Base-by-base conservation (phyloP, 2,888 invertebrate genomes). In the Adineta ricciae region DNA sequence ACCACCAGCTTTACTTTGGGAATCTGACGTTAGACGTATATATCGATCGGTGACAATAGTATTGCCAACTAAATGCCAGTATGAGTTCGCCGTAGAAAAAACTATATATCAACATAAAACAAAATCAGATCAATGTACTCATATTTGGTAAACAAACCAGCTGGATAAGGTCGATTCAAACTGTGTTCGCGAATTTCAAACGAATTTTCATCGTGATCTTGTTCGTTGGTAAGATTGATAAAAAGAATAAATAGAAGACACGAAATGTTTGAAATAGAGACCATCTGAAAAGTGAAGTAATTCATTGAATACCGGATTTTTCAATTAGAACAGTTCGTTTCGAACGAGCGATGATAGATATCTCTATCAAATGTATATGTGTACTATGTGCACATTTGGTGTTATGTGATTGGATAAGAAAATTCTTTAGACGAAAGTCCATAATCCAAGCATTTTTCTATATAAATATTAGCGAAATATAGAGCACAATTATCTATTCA, bases 11-110 rank as follows among this genome's bases (percentile, higher is more conserved):
- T 94, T 94, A 87, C 97, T 97, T 90, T 97, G 97, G 86, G 93
- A 91, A 90, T 99, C 97, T 2, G 95, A 93, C 8, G 98, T 99
- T 87, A 99, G 92, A 88, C 97, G 93, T 88, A 99, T 94, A 90
- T 96, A 96, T 92, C 95, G 95, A 88, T 94, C 94, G 19, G 97
- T 97, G 27, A 98, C 95, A 92, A 99, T 95, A 24, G 98, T 97
- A 89, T 93, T 94, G 86, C 98, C 99, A 89, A 93, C 92, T 90
- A 97, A 96, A 91, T 99, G 97, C 99, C 99, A 99, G 90, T 94
- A 54, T 27, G 85, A 83, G n/a, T 52, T 84, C 9, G 73, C 73
- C 3, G 85, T 78, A 84, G 83, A 82, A 78, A 83, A 85, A n/a
- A 49, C 84, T 83, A 83, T n/a, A n/a, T n/a, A n/a, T n/a, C n/a